A percentile compares a stretch with the other conserved stretches of the same genome.
Conservation (phyloP, 1,140 invertebrate species). For the Gerris buenoi region DNA sequence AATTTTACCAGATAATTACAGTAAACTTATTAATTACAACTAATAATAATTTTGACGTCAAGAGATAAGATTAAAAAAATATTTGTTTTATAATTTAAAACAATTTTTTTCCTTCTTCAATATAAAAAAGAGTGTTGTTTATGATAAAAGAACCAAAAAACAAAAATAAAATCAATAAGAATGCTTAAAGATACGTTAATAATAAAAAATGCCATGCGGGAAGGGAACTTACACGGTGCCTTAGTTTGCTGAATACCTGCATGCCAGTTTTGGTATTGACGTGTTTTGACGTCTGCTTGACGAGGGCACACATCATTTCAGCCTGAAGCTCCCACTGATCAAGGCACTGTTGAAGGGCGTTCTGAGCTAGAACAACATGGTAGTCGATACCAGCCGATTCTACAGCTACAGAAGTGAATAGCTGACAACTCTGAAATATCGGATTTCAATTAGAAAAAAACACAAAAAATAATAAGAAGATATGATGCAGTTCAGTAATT, state of each 20-base stretch:
- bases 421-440: slow-evolving; percentile 60
- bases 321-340: slow-evolving; percentile 77
- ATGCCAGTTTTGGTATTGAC: slow-evolving; percentile 71
- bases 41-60: too few relatives aligned
- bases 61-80: too few relatives aligned
- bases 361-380: slow-evolving; percentile 86
- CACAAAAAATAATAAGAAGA: not conserved
- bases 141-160: not conserved
- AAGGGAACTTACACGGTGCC: slow-evolving; percentile 26
- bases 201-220: slow-evolving; percentile 20
- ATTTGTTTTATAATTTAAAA: too few relatives aligned
- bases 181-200: slow-evolving; percentile 7
- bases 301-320: slow-evolving; percentile 77
- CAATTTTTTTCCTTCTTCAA: too few relatives aligned
- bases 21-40: too few relatives aligned
- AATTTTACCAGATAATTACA: too few relatives aligned
- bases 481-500: too few relatives aligned
- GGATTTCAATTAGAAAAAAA: not conserved
- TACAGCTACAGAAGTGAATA: slow-evolving; percentile 85
- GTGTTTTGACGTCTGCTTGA: slow-evolving; percentile 83
- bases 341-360: slow-evolving; percentile 77
- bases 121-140: not conserved
- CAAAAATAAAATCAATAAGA: not conserved
- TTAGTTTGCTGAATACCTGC: slow-evolving; percentile 50
- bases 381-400: slow-evolving; percentile 91